Percentiles rank a stretch among this genome's conserved stretches.
These are phyloP conservation scores for Euphydryas editha DNA, from an alignment of 2,888 invertebrate genomes.

Conservation along the genomic window DNA sequence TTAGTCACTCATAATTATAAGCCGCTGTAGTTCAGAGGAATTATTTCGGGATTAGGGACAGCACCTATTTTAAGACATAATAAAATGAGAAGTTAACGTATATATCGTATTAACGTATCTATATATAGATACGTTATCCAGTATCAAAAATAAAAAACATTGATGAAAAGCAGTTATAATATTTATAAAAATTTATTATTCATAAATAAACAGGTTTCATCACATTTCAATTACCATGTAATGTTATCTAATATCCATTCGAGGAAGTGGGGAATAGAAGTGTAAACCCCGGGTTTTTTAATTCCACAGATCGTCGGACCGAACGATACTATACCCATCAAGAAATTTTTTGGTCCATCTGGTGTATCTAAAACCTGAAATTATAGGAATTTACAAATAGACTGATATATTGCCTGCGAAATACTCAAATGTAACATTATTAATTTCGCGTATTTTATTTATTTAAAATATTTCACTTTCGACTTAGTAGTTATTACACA, in stretches of 20 bases:
- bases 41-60: no score
- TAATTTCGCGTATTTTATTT: no score
- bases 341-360: slow-evolving; percentile 78
- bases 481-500: no score
- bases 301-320: slow-evolving; percentile 83
- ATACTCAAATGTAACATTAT: no score
- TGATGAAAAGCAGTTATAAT: neutral
- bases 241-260: slow-evolving; percentile 81
- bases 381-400: slow-evolving; percentile 2
- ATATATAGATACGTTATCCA: no score
- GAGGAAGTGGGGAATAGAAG: slow-evolving; percentile 75
- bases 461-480: no score
- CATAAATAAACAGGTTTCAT: neutral
- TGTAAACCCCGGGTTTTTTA: slow-evolving; percentile 82
- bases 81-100: no score
- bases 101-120: no score
- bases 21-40: no score
- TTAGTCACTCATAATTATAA: no score
- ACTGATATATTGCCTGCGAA: no score
- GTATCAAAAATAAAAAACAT: neutral
- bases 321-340: slow-evolving; percentile 86
- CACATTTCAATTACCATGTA: slow-evolving; percentile 31
- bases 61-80: no score
- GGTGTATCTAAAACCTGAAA: slow-evolving; percentile 71
- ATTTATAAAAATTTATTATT: neutral